A percentile compares a stretch with the other conserved stretches of the same genome.
Evolutionary conservation across 2,113 vertebrate species (phyloP).

Genomic region (Ageneiosus marmoratus): DNA sequence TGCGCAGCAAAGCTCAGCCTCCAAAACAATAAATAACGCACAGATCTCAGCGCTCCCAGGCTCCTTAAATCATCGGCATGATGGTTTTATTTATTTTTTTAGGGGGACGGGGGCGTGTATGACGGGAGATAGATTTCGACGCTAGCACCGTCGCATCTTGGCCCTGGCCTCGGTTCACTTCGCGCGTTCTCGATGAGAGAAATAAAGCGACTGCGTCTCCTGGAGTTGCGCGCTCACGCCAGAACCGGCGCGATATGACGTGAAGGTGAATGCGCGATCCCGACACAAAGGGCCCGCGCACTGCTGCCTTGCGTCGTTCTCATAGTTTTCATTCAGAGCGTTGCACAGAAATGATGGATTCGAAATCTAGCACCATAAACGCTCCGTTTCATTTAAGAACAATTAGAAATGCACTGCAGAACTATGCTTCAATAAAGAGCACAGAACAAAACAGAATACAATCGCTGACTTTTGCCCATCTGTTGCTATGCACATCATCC

Average conservation of each 20-base stretch:
- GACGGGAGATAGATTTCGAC: constrained; percentile 23
- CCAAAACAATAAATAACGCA: constrained; percentile 59
- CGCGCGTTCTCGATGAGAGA: constrained; percentile 31
- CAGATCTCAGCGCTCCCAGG: constrained; percentile 58
- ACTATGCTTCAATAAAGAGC: background rate
- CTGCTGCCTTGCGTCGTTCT: background rate
- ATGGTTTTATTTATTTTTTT: constrained; percentile 33
- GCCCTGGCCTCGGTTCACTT: constrained; percentile 58
- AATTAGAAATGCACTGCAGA: background rate
- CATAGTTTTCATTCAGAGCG: background rate
- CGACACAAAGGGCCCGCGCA: constrained; percentile 22
- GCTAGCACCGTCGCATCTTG: constrained; percentile 56
- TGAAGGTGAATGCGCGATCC: constrained; percentile 50
- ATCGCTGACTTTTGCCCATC: background rate
- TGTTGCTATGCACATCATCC: background rate
- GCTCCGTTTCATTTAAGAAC: background rate
- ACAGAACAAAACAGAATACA: background rate
- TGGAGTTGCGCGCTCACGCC: constrained; percentile 15
- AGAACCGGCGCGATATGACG: constrained; percentile 52
- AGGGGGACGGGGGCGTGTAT: constrained; percentile 2
- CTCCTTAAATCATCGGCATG: constrained; percentile 62
- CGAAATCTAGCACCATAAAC: background rate
- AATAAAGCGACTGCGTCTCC: constrained; percentile 29
- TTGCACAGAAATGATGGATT: background rate
- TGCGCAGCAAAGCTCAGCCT: constrained; percentile 47